Conservation (phyloP, 2,888 invertebrate species). For the Scaptomyza flava region DNA sequence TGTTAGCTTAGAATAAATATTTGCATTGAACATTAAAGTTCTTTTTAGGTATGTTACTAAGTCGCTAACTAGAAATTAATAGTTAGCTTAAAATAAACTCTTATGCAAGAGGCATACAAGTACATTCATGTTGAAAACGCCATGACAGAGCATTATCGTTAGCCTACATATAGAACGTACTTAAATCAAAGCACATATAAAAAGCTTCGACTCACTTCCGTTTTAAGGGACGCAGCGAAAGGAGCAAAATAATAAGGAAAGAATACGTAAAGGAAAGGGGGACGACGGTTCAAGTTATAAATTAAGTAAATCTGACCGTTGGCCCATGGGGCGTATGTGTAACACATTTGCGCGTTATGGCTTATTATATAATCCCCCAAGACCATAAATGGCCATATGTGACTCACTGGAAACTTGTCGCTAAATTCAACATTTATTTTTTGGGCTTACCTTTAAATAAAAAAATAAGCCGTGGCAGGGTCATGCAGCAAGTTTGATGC, state of each 20-base stretch:
- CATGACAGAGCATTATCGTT: slow-evolving; percentile 55
- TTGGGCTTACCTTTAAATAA: slow-evolving; percentile 29
- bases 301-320: slow-evolving; percentile 53
- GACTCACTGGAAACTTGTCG: slow-evolving; percentile 45
- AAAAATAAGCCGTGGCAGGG: slow-evolving; percentile 21
- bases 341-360: slow-evolving; percentile 73
- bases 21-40: not conserved
- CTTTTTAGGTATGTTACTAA: not conserved
- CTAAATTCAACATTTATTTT: slow-evolving; percentile 34
- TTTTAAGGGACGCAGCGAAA: slow-evolving; percentile 20
- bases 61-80: not conserved
- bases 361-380: slow-evolving; percentile 62
- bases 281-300: slow-evolving; percentile 61
- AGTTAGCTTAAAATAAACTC: not conserved
- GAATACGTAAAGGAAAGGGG: slow-evolving; percentile 15
- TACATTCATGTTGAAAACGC: slow-evolving; percentile 2
- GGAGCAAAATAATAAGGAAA: not conserved
- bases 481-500: slow-evolving; percentile 57
- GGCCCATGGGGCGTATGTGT: slow-evolving; percentile 72
- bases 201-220: slow-evolving; percentile 72
- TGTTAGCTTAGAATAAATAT: not conserved
- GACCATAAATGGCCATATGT: slow-evolving; percentile 37
- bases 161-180: slow-evolving; percentile 1
- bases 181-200: slow-evolving; percentile 45
- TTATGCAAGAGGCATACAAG: slow-evolving; percentile 7